These are phyloP conservation scores for Falco peregrinus DNA, from an alignment of 2,797 vertebrate species.

Conservation along the genomic window DNA sequence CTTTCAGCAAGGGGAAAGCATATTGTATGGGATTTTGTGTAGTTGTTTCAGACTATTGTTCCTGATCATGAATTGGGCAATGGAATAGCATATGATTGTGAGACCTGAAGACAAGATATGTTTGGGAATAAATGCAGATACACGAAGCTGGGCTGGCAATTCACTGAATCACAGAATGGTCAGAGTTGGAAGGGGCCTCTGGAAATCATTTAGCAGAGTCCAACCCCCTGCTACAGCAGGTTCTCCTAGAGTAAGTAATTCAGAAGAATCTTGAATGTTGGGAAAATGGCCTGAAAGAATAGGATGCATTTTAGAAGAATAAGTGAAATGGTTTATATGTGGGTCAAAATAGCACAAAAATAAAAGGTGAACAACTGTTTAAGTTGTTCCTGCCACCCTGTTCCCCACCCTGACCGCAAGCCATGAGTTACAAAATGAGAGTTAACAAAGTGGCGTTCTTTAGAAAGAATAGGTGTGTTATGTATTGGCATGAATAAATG, in stretches of 20 bases:
- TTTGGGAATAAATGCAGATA: neutral
- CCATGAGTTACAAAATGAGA: neutral
- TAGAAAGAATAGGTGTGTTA: neutral
- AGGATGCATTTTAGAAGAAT: neutral
- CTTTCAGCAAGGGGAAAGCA: neutral
- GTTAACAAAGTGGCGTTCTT: neutral
- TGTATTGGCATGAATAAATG: neutral
- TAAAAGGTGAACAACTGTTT: neutral
- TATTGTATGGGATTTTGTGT: neutral
- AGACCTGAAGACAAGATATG: neutral
- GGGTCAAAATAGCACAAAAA: neutral
- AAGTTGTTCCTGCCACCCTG: neutral
- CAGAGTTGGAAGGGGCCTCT: too few species aligned
- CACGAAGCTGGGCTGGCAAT: neutral
- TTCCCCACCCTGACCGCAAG: neutral
- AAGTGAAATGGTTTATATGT: neutral
- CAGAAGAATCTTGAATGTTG: neutral
- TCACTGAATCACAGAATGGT: too few species aligned
- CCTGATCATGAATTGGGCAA: neutral
- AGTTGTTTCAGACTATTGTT: neutral
- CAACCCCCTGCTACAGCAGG: too few species aligned
- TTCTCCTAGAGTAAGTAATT: neutral
- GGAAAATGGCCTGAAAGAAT: neutral
- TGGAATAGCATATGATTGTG: neutral
- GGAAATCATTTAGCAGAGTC: too few species aligned